Evolutionary conservation across 2,113 vertebrate species (phyloP), one percentile per base, ranked within the genome.

Genomic region (Cebidichthys violaceus): DNA sequence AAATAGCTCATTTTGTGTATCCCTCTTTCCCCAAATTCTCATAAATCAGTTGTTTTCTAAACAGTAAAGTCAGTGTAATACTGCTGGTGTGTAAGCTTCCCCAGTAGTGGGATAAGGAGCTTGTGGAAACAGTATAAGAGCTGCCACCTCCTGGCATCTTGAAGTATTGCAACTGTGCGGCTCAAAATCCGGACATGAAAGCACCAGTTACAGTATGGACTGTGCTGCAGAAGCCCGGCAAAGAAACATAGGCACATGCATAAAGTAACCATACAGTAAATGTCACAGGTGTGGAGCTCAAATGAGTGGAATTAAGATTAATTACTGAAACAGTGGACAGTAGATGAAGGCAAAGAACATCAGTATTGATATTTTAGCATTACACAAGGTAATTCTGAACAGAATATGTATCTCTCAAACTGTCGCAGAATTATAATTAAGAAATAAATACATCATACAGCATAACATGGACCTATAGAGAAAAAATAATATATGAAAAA

Each of bases 91-190:
- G 20, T 31, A n/a, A 43, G 39, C 68, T 50, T 54, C 14, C 45
- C 39, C 31, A 24, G 61, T 22, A 29, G 43, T 50, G 27, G 37
- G 47, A 17, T 77, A 37, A 64, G 24, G 65, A 66, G 83, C 60
- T 70, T 75, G 82, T 86, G 74, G 93, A 93, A 93, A 93, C 84
- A 95, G 94, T 93, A 88, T 87, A 94, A 79, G 67, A 93, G 94
- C 93, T 94, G 94, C 95, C 95, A 94, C 95, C 95, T 96, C 86
- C 95, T 96, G 95, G 95, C 81, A 33, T 75, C 20, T 83, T 73
- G 2, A 29, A 27, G 87, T 88, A 89, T 93, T 93, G 83, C 90
- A 92, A n/a, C 50, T 10, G 18, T 54, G 10, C 67, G 24, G 33
- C 29, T 84, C 35, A 57, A 89, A 79, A 66, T 65, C 35, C 67